Base-by-base conservation (phyloP, 1,140 invertebrate genomes). In the Leguminivora glycinivorella region DNA sequence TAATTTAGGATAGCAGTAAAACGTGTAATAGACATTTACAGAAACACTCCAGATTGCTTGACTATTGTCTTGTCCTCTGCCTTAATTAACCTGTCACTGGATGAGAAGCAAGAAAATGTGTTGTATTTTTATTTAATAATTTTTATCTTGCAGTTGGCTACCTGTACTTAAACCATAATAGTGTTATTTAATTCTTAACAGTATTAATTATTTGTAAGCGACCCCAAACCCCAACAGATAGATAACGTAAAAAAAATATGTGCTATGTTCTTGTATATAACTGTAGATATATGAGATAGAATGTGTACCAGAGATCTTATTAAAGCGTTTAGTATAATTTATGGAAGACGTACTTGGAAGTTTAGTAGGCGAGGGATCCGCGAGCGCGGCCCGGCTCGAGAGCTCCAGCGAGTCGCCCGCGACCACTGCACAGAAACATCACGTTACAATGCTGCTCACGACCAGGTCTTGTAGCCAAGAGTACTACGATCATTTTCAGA, bases 261-360 rank as follows among this genome's bases (percentile, higher is more conserved):
- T 2, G 0, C 1, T 17, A 6, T 19, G 43, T 17, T 40, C 2
- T 7, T 52, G n/a, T n/a, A n/a, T n/a, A n/a, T n/a, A n/a, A n/a
- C n/a, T n/a, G n/a, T n/a, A n/a, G n/a, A n/a, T n/a, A n/a, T 52
- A 7, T 5, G 19, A 52, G 0, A 22, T 52, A 9, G 19, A 52
- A 5, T 43, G 52, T 56, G 24, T 58, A 60, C 71, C 69, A 24
- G 84, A 86, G 83, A 85, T 86, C 80, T 85, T 87, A 83, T 84
- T 85, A 70, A 77, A 82, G 83, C 81, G 68, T 34, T 67, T 47
- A 73, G 9, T 6, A 67, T 68, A 24, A 40, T 70, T 73, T 80
- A 73, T 56, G 69, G 70, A 72, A 43, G 75, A 89, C 93, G 83
- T 94, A 94, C 93, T 94, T 94, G 93, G 92, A 90, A 92, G 91